Conservation (phyloP, 2,888 invertebrate species). For the Monochamus alternatus region DNA sequence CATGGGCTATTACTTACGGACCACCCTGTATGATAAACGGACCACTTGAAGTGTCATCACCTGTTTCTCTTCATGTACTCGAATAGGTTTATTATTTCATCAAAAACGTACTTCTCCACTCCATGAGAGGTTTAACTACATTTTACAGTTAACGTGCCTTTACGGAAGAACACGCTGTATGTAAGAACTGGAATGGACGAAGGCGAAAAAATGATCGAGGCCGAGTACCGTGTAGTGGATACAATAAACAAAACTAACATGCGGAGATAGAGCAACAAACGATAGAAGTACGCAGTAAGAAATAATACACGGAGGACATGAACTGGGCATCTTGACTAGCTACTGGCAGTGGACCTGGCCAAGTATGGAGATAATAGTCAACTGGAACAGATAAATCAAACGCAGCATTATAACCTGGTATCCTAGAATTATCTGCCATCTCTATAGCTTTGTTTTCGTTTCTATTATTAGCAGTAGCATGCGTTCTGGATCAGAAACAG, state of each 20-base stretch:
- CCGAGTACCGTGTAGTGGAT: conserved; percentile 30
- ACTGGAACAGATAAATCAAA: conserved; percentile 58
- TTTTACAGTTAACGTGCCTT: background rate
- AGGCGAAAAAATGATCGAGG: conserved; percentile 26
- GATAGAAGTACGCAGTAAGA: conserved; percentile 35
- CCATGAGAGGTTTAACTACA: too few species aligned
- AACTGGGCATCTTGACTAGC: conserved; percentile 51
- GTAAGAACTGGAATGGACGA: conserved; percentile 4
- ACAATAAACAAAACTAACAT: conserved; percentile 37
- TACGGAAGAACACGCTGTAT: conserved; percentile 18
- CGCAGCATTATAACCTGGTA: conserved; percentile 52
- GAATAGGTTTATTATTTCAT: too few species aligned
- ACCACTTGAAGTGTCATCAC: too few species aligned
- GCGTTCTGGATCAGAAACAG: conserved; percentile 33
- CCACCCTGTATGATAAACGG: too few species aligned
- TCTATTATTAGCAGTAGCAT: conserved; percentile 54
- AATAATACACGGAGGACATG: conserved; percentile 42
- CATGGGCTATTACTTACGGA: too few species aligned
- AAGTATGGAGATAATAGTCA: conserved; percentile 56
- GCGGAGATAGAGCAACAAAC: conserved; percentile 32
- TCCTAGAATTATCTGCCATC: conserved; percentile 54
- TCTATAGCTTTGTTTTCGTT: conserved; percentile 55
- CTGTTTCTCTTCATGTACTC: too few species aligned
- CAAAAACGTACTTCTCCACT: too few species aligned
- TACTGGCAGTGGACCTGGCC: conserved; percentile 55